Evolutionary conservation across 2,113 vertebrate genomes (phyloP).

Genomic region (Nanorana parkeri): DNA sequence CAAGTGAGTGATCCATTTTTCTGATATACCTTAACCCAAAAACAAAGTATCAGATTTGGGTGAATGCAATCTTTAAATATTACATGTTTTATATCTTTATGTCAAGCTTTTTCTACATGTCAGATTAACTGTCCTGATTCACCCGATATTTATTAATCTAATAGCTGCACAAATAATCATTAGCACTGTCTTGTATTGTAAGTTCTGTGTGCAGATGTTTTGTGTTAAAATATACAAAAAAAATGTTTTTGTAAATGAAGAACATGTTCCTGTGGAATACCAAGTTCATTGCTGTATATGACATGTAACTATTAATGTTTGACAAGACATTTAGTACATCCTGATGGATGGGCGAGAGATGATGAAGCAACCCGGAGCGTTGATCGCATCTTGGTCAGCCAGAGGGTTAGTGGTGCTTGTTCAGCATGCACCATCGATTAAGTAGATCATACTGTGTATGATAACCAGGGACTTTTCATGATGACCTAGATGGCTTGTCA

Average conservation of each 20-base stretch:
- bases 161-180: not conserved
- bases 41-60: too few relatives aligned
- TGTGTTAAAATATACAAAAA: not conserved
- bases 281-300: not conserved
- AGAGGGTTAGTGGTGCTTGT: not conserved
- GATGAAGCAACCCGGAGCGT: not conserved
- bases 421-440: not conserved
- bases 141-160: not conserved
- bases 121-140: too few relatives aligned
- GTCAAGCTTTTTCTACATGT: too few relatives aligned
- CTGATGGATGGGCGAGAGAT: conserved; percentile 4
- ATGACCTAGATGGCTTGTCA: not conserved
- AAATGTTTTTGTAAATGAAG: not conserved
- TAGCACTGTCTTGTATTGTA: conserved; percentile 3
- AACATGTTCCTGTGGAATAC: conserved; percentile 28
- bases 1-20: too few relatives aligned
- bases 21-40: too few relatives aligned
- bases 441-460: conserved; percentile 50
- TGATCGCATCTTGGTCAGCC: not conserved
- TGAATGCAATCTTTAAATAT: too few relatives aligned
- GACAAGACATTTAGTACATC: conserved; percentile 35
- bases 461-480: not conserved
- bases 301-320: conserved; percentile 10
- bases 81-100: too few relatives aligned
- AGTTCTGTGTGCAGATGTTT: not conserved